These are phyloP conservation scores for Drosophila sp. DNA, from an alignment of 1,140 invertebrate genomes.

Conservation along the genomic window DNA sequence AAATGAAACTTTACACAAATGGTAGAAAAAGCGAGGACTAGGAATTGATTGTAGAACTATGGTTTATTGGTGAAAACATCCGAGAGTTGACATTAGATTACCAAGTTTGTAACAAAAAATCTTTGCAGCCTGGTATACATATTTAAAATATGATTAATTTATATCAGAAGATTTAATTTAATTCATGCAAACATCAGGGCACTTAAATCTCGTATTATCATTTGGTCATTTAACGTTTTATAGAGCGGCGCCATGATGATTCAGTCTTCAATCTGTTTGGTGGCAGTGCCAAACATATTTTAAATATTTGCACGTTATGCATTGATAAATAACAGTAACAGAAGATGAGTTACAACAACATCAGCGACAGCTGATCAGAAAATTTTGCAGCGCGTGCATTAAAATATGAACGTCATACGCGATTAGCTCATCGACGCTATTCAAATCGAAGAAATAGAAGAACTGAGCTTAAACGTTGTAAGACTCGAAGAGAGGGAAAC, in stretches of 20 bases:
- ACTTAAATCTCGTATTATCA: background rate
- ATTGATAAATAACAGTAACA: slow-evolving; percentile 37
- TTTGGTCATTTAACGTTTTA: slow-evolving; percentile 13
- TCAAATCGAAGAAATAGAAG: slow-evolving; percentile 28
- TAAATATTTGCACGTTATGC: slow-evolving; percentile 65
- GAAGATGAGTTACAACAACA: slow-evolving; percentile 30
- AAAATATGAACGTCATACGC: slow-evolving; percentile 68
- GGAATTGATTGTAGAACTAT: no score
- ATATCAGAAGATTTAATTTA: no score
- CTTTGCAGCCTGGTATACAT: no score
- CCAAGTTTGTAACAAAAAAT: no score
- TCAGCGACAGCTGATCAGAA: slow-evolving; percentile 58
- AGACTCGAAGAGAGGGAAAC: slow-evolving; percentile 32
- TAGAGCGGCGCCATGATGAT: slow-evolving; percentile 41
- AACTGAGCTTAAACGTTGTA: slow-evolving; percentile 48
- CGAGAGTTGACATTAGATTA: no score
- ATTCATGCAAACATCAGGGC: background rate
- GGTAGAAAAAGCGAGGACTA: no score
- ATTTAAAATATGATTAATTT: no score
- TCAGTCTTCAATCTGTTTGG: slow-evolving; percentile 24
- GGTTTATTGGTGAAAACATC: no score
- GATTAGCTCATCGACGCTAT: slow-evolving; percentile 75
- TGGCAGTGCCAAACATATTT: slow-evolving; percentile 32
- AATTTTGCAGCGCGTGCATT: slow-evolving; percentile 75
- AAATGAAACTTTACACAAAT: no score